A percentile compares a stretch with the other conserved stretches of the same genome.
These are phyloP conservation scores for Diuraphis noxia DNA, from an alignment of 1,140 invertebrate genomes.

Conservation along the genomic window DNA sequence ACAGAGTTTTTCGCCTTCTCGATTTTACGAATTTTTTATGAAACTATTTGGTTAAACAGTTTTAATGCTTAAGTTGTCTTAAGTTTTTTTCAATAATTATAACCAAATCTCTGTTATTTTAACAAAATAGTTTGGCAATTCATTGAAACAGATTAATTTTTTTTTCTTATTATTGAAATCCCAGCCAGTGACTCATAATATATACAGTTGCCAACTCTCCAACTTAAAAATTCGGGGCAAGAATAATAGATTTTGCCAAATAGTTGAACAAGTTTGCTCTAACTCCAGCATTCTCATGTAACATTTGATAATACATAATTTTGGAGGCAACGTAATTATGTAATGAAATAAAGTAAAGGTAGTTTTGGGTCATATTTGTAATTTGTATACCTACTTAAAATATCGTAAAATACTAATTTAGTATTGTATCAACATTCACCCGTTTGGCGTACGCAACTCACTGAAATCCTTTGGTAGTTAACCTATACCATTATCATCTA, in stretches of 20 bases:
- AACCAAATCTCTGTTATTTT: not conserved
- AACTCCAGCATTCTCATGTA: conserved; percentile 1
- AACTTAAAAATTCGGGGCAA: conserved; percentile 6
- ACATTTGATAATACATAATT: not conserved
- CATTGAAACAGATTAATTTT: conserved; percentile 2
- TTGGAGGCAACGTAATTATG: not conserved
- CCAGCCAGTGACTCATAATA: conserved; percentile 32
- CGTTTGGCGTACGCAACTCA: not conserved
- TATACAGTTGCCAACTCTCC: not conserved
- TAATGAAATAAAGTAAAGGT: not conserved
- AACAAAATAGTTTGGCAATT: conserved; percentile 13
- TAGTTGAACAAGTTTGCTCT: not conserved
- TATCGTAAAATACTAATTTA: not conserved
- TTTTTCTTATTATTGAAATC: conserved; percentile 28
- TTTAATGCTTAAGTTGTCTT: not conserved
- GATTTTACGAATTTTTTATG: not conserved
- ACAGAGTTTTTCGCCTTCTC: not conserved
- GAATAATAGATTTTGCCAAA: conserved; percentile 25
- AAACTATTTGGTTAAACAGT: not conserved
- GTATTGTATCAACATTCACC: not conserved
- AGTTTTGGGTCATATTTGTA: not conserved
- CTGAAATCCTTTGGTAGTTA: not conserved
- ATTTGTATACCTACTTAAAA: not conserved
- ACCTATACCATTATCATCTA: not conserved
- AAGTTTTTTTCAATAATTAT: not conserved